These are phyloP conservation scores for Diprion similis DNA, from an alignment of 1,140 invertebrate genomes.

Conservation along the genomic window DNA sequence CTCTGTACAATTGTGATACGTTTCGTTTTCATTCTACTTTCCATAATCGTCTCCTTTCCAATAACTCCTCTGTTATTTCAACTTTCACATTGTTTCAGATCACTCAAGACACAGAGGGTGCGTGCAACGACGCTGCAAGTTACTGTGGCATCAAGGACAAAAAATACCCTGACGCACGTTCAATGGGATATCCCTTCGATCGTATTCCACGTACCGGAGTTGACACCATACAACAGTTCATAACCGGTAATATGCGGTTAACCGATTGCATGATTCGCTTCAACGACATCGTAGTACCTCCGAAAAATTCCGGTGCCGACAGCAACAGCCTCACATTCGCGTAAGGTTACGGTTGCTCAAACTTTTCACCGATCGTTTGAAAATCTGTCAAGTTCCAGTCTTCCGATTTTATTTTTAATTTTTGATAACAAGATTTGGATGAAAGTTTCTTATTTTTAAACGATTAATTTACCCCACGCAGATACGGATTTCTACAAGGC, in stretches of 20 bases:
- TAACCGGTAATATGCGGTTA: slow-evolving; percentile 54
- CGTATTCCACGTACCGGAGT: slow-evolving; percentile 50
- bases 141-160: slow-evolving; percentile 74
- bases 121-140: slow-evolving; percentile 70
- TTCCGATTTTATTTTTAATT: too few relatives aligned
- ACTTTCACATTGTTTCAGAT: slow-evolving; percentile 49
- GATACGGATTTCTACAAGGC: neutral
- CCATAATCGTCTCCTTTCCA: neutral
- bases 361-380: neutral
- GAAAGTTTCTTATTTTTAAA: neutral
- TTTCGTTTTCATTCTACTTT: neutral
- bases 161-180: slow-evolving; percentile 70
- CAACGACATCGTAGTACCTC: slow-evolving; percentile 19
- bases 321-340: neutral
- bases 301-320: neutral
- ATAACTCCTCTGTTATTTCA: too few relatives aligned
- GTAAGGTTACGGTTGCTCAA: neutral
- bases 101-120: slow-evolving; percentile 61
- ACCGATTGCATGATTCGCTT: slow-evolving; percentile 41
- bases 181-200: slow-evolving; percentile 79
- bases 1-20: neutral
- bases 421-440: neutral
- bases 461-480: neutral
- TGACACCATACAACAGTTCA: slow-evolving; percentile 47
- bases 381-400: too few relatives aligned